Percentiles rank a stretch among this genome's conserved stretches.
phyloP scores from a whole-genome alignment of 2,113 vertebrate genomes.

The Psammodynastes pulverulentus region DNA sequence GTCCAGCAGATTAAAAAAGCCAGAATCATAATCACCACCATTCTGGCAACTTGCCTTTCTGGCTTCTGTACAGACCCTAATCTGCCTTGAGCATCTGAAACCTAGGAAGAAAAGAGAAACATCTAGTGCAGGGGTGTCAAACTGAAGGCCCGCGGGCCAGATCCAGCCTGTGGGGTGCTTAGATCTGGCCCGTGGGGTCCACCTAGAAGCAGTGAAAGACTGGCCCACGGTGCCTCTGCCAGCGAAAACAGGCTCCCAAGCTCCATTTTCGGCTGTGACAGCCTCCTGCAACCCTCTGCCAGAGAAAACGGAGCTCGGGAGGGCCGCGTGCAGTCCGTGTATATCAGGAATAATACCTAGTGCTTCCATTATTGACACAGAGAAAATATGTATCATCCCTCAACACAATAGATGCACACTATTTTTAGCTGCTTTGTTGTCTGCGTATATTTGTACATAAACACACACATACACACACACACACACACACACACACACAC shows the following conservation, averaged over 20 bases:
- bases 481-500: too few relatives aligned
- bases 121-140: neutral
- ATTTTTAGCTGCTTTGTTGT: neutral
- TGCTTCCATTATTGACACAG: neutral
- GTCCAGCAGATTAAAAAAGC: conserved; percentile 88
- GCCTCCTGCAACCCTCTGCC: too few relatives aligned
- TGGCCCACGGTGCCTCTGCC: too few relatives aligned
- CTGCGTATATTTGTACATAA: neutral
- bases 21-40: conserved; percentile 87
- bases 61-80: conserved; percentile 77
- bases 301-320: too few relatives aligned
- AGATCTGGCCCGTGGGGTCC: too few relatives aligned
- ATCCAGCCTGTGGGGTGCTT: too few relatives aligned
- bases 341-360: neutral
- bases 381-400: neutral
- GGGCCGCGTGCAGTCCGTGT: too few relatives aligned
- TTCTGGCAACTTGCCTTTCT: conserved; percentile 83
- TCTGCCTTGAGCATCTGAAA: conserved; percentile 74
- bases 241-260: too few relatives aligned
- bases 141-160: too few relatives aligned
- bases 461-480: too few relatives aligned
- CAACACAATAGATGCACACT: neutral
- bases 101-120: conserved; percentile 60
- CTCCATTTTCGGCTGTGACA: too few relatives aligned
- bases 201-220: too few relatives aligned